These are phyloP conservation scores for Centropus unirufus DNA, from an alignment of 2,113 vertebrate species.

Conservation along the genomic window DNA sequence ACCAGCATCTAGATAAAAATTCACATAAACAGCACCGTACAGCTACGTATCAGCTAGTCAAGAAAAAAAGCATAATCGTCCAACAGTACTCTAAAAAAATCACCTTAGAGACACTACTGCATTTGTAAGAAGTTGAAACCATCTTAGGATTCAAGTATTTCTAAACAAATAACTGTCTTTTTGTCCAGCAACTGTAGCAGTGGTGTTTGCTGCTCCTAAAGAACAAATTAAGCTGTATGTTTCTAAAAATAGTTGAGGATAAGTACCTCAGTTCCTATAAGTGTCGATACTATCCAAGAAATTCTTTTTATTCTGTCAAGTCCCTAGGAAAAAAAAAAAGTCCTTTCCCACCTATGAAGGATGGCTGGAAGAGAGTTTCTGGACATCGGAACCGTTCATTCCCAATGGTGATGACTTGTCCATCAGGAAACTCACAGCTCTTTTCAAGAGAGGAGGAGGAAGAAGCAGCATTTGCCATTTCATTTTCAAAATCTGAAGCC, in stretches of 20 bases:
- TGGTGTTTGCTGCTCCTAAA: not conserved
- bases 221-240: not conserved
- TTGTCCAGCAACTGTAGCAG: not conserved
- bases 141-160: not conserved
- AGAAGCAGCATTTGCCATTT: slow-evolving; percentile 85
- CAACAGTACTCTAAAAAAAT: not conserved
- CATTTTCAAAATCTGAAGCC: slow-evolving; percentile 86
- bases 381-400: slow-evolving; percentile 84
- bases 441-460: slow-evolving; percentile 87
- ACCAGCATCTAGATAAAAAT: no score
- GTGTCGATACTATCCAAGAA: not conserved
- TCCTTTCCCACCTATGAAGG: slow-evolving; percentile 78
- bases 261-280: not conserved
- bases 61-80: not conserved
- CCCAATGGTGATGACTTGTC: slow-evolving; percentile 86
- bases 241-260: not conserved
- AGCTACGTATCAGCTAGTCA: not conserved
- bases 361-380: slow-evolving; percentile 88
- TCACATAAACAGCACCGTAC: no score
- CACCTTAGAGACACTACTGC: not conserved
- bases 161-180: not conserved
- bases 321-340: not conserved
- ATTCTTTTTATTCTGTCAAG: not conserved
- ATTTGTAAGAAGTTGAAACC: not conserved
- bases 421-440: slow-evolving; percentile 86